Percentiles rank a stretch among this genome's conserved stretches.
Conservation (phyloP, 1,140 invertebrate species). For the Sesamia nonagrioides region DNA sequence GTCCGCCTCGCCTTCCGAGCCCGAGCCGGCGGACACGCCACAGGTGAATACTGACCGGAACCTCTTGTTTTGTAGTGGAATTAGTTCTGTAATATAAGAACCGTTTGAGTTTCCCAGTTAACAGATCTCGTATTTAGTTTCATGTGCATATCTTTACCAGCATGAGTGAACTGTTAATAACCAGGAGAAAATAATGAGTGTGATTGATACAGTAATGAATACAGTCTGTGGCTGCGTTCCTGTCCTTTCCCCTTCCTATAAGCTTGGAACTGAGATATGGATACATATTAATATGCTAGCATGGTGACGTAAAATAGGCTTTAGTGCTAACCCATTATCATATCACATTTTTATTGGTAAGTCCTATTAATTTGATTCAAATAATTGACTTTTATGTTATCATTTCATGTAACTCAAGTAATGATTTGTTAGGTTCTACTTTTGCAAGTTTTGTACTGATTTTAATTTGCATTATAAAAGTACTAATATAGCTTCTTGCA, state of each 20-base stretch:
- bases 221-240: conserved; percentile 60
- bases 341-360: conserved; percentile 19
- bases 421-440: too few relatives aligned
- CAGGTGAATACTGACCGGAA: conserved; percentile 82
- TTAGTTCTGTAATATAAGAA: conserved; percentile 72
- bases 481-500: too few relatives aligned
- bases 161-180: conserved; percentile 80
- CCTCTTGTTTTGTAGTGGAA: conserved; percentile 80
- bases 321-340: conserved; percentile 64
- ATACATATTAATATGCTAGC: conserved; percentile 58
- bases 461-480: too few relatives aligned
- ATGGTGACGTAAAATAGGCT: conserved; percentile 58
- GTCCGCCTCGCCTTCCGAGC: conserved; percentile 55
- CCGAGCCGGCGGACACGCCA: conserved; percentile 56
- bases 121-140: conserved; percentile 76
- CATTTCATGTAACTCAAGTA: background rate
- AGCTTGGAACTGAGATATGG: conserved; percentile 55
- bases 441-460: too few relatives aligned
- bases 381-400: background rate
- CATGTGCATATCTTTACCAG: conserved; percentile 77
- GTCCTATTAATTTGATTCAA: background rate
- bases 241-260: conserved; percentile 54
- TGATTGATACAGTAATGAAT: conserved; percentile 59
- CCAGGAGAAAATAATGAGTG: conserved; percentile 68
- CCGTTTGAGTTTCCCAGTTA: conserved; percentile 67